Evolutionary conservation across 2,888 invertebrate genomes (phyloP).

Genomic region (Eucera pruinosa): DNA sequence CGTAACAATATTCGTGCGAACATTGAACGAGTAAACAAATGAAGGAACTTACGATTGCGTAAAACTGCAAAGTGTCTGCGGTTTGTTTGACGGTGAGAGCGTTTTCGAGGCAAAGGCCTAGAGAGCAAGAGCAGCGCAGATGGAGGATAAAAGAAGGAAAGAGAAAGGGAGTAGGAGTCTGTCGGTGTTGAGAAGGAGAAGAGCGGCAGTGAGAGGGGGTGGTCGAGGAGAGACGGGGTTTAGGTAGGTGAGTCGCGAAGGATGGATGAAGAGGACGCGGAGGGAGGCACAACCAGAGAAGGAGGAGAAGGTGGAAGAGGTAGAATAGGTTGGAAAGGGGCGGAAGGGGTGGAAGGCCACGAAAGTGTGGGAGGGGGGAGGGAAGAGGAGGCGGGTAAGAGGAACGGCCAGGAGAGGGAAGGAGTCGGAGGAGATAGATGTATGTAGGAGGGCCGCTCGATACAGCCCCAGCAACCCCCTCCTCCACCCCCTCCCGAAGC

Average conservation of each 20-base stretch:
- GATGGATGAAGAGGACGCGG: constrained; percentile 69
- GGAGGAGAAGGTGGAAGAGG: constrained; percentile 73
- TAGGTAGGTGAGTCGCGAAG: constrained; percentile 76
- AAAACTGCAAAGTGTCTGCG: constrained; percentile 76
- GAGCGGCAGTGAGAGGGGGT: constrained; percentile 48
- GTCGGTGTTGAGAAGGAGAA: constrained; percentile 55
- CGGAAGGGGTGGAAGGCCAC: constrained; percentile 81
- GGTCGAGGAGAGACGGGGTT: constrained; percentile 59
- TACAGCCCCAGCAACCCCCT: constrained; percentile 84
- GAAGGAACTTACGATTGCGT: constrained; percentile 76
- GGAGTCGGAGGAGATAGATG: constrained; percentile 83
- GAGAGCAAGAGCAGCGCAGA: constrained; percentile 61
- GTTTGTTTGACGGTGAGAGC: constrained; percentile 74
- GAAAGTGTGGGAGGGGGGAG: constrained; percentile 81
- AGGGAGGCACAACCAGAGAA: constrained; percentile 64
- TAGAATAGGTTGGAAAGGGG: constrained; percentile 76
- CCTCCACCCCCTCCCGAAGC: constrained; percentile 78
- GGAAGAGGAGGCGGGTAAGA: constrained; percentile 78
- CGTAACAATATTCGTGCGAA: constrained; percentile 68
- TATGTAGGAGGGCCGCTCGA: constrained; percentile 85
- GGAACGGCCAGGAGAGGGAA: constrained; percentile 70
- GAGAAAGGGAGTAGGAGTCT: constrained; percentile 52
- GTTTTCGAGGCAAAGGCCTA: constrained; percentile 72
- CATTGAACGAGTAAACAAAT: constrained; percentile 69
- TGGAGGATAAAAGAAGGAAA: constrained; percentile 53